These are phyloP conservation scores for Hydrotaea diabolus DNA, from an alignment of 2,888 invertebrate species.

Conservation along the genomic window DNA sequence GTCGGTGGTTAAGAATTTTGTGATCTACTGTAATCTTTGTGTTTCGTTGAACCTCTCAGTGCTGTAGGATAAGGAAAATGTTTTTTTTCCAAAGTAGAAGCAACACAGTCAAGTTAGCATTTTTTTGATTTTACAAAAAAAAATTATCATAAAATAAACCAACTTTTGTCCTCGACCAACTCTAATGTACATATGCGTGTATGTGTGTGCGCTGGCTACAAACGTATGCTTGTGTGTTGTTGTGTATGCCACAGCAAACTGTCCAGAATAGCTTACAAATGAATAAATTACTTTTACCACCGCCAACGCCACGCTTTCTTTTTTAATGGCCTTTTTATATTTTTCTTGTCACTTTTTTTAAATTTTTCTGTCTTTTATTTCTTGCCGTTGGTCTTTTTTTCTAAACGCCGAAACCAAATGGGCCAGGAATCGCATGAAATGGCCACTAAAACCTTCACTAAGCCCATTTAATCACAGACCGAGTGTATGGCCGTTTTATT, in stretches of 20 bases:
- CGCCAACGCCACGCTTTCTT: background rate
- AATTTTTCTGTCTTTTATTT: background rate
- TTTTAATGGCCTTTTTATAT: slow-evolving; percentile 34
- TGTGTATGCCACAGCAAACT: background rate
- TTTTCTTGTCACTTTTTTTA: slow-evolving; percentile 14
- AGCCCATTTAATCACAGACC: slow-evolving; percentile 45
- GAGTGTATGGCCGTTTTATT: slow-evolving; percentile 16
- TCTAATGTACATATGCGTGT: background rate
- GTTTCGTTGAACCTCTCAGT: no score
- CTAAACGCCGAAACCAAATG: background rate
- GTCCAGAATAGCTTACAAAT: slow-evolving; percentile 48
- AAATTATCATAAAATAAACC: no score
- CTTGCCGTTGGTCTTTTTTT: background rate
- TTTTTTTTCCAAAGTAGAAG: no score
- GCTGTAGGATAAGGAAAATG: no score
- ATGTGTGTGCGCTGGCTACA: background rate
- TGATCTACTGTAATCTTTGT: no score
- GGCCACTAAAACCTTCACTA: slow-evolving; percentile 50
- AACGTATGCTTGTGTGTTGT: background rate
- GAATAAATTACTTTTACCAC: slow-evolving; percentile 50
- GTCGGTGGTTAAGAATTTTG: no score
- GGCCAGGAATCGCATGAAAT: slow-evolving; percentile 15
- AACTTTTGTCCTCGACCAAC: no score
- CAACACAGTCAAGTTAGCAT: no score
- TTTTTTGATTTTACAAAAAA: no score